Base-by-base conservation (phyloP, 2,888 invertebrate species). In the Phorcus lineatus region DNA sequence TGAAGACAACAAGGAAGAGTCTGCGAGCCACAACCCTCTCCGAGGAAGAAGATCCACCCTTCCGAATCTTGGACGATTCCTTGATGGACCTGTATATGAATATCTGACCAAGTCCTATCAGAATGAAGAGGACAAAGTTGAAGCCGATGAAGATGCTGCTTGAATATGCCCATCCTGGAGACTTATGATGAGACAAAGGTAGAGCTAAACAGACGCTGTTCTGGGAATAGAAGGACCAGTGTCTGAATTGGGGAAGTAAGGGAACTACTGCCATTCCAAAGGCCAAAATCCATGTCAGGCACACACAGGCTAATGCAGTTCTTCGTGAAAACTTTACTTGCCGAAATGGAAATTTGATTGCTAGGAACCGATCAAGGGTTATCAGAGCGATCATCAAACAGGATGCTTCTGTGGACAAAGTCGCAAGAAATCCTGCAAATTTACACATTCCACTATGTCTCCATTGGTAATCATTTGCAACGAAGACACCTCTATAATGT, bases 311-410 rank as follows among this genome's bases (percentile, higher is more conserved):
- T 55, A 87, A 85, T 0, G 88, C 86, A 7, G 80, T 82, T 53
- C 83, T 79, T 9, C 84, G 19, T n/a, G 85, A 86, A 66, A 90
- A 85, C 54, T 66, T 78, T 36, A 36, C 16, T 22, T 16, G 17
- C 16, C 77, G 94, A 74, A 95, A 90, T 22, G 95, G 95, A 80
- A 94, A 93, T n/a, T 95, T 94, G 57, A 95, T 95, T 0, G 95
- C 95, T 84, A 95, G 93, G 86, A 95, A 94, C 16, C 95, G 94
- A 89, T 95, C 95, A 93, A 95, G 94, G 2, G 95, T 95, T 80
- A 95, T 95, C 82, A 95, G 86, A 0, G 94, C 94, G 24, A 95
- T 92, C 70, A 95, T 93, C 82, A 95, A 89, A 2, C 95, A 95
- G 0, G 95, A 95, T 7, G 95, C 94, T 89, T 95, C 95, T 81